Evolutionary conservation across 2,113 vertebrate species (phyloP), one percentile per base, ranked within the genome.

Genomic region (Entelurus aequoreus): DNA sequence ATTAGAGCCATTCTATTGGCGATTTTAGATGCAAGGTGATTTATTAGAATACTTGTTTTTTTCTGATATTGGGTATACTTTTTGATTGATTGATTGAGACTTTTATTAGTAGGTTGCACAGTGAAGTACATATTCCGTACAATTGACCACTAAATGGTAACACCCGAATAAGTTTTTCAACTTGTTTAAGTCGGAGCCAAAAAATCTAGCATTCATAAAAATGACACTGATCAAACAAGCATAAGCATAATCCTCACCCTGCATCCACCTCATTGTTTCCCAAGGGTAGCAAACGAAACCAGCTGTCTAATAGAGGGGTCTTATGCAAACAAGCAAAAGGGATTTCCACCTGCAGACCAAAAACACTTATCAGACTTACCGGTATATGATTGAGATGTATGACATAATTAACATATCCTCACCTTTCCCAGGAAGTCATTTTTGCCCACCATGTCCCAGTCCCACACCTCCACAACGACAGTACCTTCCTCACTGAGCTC

Each of bases 391-490:
- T 15, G 9, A 54, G 47, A 16, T 40, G 15, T 48, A 15, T 8
- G 6, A 28, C 13, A 55, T 40, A 7, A 5, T 8, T 28, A 42
- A 46, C 14, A 14, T 9, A 2, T 69, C 35, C 54, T 91, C 82
- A 94, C 94, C 93, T 88, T 84, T 64, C 94, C 94, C 78, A 96
- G 59, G 84, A 95, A 95, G 85, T 95, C 93, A 1, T 96, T 96
- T 84, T 93, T 98, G 75, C 94, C 94, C 88, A 95, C 93, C 87
- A 95, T 92, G 84, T 96, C 94, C 94, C 94, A 94, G 82, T 94
- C 94, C 94, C 94, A 97, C 53, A 97, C 88, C 72, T 96, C 93
- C 76, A 96, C 87, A 0, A 84, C 88, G 68, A 93, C 58, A 11
- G 57, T 87, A 42, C 78, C 82, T 19, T 77, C 76, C 0, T 76